Percentiles rank a stretch among this genome's conserved stretches.
Conservation (phyloP, 2,797 vertebrate genomes). For the Semotilus atromaculatus region DNA sequence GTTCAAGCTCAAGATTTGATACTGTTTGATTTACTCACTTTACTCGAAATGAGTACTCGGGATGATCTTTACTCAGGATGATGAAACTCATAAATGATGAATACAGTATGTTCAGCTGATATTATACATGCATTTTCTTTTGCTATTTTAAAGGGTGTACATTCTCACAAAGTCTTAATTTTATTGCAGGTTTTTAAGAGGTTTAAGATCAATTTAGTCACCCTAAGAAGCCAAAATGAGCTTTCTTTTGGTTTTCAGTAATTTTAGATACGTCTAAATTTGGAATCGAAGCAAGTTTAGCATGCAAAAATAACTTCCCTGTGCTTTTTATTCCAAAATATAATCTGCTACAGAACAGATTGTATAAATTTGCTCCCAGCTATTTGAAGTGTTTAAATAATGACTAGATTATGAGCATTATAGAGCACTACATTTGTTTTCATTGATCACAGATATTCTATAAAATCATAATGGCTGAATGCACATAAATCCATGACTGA, state of each 20-base stretch:
- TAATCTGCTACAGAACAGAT: background rate
- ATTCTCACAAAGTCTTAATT: background rate
- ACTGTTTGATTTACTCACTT: background rate
- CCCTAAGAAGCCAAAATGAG: background rate
- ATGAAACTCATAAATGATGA: background rate
- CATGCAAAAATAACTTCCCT: background rate
- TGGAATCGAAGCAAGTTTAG: background rate
- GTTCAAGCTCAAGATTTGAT: background rate
- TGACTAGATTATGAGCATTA: no score
- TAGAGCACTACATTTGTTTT: background rate
- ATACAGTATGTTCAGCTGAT: background rate
- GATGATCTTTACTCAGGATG: no score
- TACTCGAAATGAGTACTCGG: no score
- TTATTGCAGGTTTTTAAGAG: no score
- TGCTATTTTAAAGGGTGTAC: background rate
- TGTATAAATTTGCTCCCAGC: background rate
- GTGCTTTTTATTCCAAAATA: background rate
- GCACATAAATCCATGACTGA: background rate
- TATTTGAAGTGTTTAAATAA: background rate
- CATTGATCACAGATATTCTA: background rate
- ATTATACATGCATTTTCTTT: background rate
- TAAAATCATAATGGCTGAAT: background rate
- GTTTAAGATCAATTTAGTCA: background rate
- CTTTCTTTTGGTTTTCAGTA: no score
- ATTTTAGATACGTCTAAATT: background rate